A percentile compares a stretch with the other conserved stretches of the same genome.
These are phyloP conservation scores for Esox niger DNA, from an alignment of 2,113 vertebrate genomes.

Conservation along the genomic window DNA sequence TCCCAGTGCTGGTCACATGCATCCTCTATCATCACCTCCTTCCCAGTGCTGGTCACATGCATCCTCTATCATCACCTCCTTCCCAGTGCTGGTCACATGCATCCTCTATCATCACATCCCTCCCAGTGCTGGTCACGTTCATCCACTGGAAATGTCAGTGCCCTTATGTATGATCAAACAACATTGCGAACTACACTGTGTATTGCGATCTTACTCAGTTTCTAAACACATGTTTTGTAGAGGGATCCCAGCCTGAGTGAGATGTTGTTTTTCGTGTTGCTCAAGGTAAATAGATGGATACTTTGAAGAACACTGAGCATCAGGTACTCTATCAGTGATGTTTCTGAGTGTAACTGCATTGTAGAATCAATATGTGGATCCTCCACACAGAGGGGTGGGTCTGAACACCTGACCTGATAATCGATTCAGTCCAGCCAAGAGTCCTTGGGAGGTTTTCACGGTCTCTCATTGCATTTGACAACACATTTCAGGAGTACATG, in stretches of 20 bases:
- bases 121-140: slow-evolving; percentile 9
- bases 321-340: slow-evolving; percentile 7
- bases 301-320: neutral
- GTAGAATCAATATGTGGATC: slow-evolving; percentile 7
- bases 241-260: neutral
- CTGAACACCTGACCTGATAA: neutral
- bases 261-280: neutral
- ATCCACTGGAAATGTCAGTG: slow-evolving; percentile 38
- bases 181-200: neutral
- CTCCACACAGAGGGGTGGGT: neutral
- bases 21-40: too few species aligned
- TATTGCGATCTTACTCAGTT: neutral
- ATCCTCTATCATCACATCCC: too few species aligned
- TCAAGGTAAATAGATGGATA: neutral
- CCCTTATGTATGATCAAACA: slow-evolving; percentile 13
- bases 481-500: too few species aligned
- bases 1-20: too few species aligned
- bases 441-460: neutral
- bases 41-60: too few species aligned
- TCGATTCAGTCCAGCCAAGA: neutral
- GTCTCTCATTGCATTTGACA: neutral
- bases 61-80: too few species aligned
- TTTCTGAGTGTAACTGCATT: neutral
- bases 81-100: too few species aligned
- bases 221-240: neutral